phyloP scores from a whole-genome alignment of 2,797 vertebrate species.

The Girardinus metallicus region DNA sequence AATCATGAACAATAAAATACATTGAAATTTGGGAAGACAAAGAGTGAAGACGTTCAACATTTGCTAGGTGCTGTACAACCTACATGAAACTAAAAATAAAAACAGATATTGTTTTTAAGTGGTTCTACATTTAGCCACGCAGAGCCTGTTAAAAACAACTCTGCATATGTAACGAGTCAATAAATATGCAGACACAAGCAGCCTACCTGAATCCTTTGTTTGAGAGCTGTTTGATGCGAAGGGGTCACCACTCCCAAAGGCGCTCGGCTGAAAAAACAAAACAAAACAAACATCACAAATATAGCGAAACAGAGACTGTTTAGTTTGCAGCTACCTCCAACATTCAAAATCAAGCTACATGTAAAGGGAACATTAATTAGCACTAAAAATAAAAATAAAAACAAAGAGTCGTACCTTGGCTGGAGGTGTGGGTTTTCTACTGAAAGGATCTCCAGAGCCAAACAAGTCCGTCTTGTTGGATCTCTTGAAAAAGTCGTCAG shows the following conservation, averaged over 20 bases:
- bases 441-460: slow-evolving; percentile 87
- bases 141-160: too few relatives aligned
- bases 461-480: slow-evolving; percentile 86
- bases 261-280: slow-evolving; percentile 79
- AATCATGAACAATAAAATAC: background rate
- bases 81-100: background rate
- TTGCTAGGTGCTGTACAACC: background rate
- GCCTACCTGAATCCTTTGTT: slow-evolving; percentile 89
- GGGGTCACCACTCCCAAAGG: slow-evolving; percentile 86
- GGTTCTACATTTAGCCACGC: too few relatives aligned
- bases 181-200: background rate
- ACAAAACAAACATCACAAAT: slow-evolving; percentile 9
- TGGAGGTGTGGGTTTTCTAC: slow-evolving; percentile 83
- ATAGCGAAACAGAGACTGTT: slow-evolving; percentile 1
- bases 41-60: background rate
- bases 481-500: slow-evolving; percentile 91
- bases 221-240: slow-evolving; percentile 84
- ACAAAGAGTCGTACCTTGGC: slow-evolving; percentile 82
- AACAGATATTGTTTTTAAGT: too few relatives aligned
- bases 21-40: background rate
- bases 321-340: background rate
- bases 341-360: background rate
- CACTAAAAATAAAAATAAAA: background rate
- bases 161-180: too few relatives aligned
- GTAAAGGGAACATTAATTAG: slow-evolving; percentile 1